Base-by-base conservation (phyloP, 2,888 invertebrate genomes). In the Andrena flavipes region DNA sequence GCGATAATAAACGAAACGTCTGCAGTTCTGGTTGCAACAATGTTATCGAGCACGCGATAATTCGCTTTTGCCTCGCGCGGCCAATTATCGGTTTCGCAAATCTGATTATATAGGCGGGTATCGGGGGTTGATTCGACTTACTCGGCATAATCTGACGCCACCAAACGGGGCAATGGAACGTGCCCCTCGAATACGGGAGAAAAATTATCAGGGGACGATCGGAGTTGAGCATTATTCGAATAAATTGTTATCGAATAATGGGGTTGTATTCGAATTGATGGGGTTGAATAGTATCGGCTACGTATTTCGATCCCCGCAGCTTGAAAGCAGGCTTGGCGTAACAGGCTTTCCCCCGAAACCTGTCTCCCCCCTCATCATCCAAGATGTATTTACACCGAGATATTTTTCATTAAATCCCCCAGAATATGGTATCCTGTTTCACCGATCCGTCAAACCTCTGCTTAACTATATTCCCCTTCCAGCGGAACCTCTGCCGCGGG, bases 1-100 rank as follows among this genome's bases (percentile, higher is more conserved):
- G 23, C 5, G 67, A 26, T 30, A 68, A 80, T 72, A 76, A 80
- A 80, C 76, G 83, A 77, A 71, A 74, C 65, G 73, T 71, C 65
- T 70, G 81, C 76, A 76, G 13, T 77, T 83, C 60, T 30, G 8
- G 49, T 7, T 56, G 26, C 56, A 26, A 59, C 35, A 69, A 64
- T 63, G 54, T 68, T 80, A 82, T 76, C 71, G 30, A 49, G 23
- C 13, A 49, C 69, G 80, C 56, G 72, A 84, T 84, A 84, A 84
- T 70, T 81, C 78, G 77, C 67, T 73, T 69, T 56, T 67, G 42
- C 78, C 54, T 42, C 64, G 29, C 68, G 72, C 63, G 84, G 72
- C 63, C 80, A 78, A 85, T 84, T 84, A 85, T 84, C 76, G 85
- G 69, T 70, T 70, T 69, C 78, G 73, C 64, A 54, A 67, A 84